Evolutionary conservation across 2,797 vertebrate genomes (phyloP).

Genomic region (Smutsia temminckii): DNA sequence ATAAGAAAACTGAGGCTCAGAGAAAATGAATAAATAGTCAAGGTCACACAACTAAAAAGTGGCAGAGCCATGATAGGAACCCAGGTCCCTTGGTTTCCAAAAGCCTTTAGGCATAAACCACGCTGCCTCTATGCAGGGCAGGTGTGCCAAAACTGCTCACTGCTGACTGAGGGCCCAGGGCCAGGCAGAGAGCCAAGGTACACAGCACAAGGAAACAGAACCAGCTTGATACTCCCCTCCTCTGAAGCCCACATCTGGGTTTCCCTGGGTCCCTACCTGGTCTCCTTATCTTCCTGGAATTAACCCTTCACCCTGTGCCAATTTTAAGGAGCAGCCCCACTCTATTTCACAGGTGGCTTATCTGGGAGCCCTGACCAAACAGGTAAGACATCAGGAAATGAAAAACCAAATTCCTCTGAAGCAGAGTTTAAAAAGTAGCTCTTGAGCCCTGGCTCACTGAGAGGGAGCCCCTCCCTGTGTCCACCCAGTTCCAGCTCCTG

Average conservation of each 20-base stretch:
- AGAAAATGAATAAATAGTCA: neutral
- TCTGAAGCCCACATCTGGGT: neutral
- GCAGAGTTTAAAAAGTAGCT: constrained; percentile 2
- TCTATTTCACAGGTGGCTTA: neutral
- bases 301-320: neutral
- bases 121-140: rapidly evolving
- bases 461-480: constrained; percentile 10
- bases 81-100: neutral
- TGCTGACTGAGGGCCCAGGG: neutral
- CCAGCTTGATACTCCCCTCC: neutral
- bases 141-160: neutral
- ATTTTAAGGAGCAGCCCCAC: neutral
- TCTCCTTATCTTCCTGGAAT: neutral
- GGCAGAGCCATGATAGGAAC: neutral
- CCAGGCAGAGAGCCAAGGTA: constrained; percentile 38
- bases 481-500: neutral
- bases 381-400: neutral
- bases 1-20: constrained; percentile 3
- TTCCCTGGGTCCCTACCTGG: neutral
- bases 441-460: neutral
- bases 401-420: neutral
- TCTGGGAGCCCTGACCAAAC: neutral
- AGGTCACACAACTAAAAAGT: neutral
- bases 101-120: neutral
- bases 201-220: neutral